These are phyloP conservation scores for Lytechinus variegatus DNA, from an alignment of 35 echinoderm and acorn worm species.

Conservation along the genomic window DNA sequence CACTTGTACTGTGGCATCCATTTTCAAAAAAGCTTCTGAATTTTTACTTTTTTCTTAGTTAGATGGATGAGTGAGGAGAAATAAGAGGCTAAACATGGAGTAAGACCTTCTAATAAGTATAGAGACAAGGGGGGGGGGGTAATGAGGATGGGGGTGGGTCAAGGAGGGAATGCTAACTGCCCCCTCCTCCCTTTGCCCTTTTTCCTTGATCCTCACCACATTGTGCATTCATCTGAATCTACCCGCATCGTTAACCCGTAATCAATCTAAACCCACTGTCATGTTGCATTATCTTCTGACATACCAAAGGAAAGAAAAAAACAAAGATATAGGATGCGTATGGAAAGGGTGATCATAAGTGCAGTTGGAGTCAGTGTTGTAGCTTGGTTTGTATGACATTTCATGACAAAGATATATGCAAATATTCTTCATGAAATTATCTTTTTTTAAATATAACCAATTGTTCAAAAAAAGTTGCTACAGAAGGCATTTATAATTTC, in stretches of 20 bases:
- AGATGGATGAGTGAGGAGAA: no score
- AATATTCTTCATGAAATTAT: not conserved
- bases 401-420: not conserved
- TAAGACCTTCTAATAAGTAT: no score
- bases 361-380: not conserved
- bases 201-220: not conserved
- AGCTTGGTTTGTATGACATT: not conserved
- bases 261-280: slow-evolving; percentile 2
- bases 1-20: no score
- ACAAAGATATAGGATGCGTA: not conserved
- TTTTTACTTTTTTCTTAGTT: no score
- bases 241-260: not conserved
- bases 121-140: no score
- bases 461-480: not conserved
- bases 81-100: no score
- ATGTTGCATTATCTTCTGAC: not conserved
- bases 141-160: no score
- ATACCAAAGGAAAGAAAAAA: not conserved
- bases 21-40: no score
- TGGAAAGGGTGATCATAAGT: not conserved
- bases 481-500: not conserved
- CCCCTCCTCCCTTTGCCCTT: no score
- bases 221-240: not conserved
- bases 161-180: no score
- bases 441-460: not conserved